phyloP scores from a whole-genome alignment of 2,888 invertebrate species.

The Dryobota labecula region DNA sequence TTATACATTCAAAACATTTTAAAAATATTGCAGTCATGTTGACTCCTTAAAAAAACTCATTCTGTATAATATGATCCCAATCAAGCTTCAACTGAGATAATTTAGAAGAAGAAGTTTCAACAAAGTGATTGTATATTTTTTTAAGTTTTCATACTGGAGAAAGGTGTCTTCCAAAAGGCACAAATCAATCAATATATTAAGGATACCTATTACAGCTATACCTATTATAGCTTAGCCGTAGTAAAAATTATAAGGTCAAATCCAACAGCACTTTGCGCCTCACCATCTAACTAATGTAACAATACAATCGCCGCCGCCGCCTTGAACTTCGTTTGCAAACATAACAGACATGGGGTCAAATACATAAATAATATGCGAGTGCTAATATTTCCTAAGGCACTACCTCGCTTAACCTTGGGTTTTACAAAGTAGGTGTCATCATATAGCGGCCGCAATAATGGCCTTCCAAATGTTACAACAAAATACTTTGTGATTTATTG shows the following conservation, averaged over 20 bases:
- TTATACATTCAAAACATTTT: background rate
- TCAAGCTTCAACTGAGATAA: background rate
- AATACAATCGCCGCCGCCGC: constrained; percentile 4
- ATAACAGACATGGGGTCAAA: constrained; percentile 8
- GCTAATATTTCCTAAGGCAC: background rate
- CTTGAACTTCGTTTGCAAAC: constrained; percentile 10
- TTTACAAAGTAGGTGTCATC: background rate
- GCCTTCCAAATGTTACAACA: too few relatives aligned
- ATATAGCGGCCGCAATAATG: background rate
- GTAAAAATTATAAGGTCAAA: background rate
- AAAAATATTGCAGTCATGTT: background rate
- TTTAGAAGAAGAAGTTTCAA: background rate
- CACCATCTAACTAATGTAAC: too few relatives aligned
- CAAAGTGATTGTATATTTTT: background rate
- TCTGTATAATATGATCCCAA: constrained; percentile 12
- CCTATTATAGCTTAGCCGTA: background rate
- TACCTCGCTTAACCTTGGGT: background rate
- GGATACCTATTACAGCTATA: too few relatives aligned
- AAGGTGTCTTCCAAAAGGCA: background rate
- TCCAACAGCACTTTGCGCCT: background rate
- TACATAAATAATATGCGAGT: constrained; percentile 1
- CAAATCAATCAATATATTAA: background rate
- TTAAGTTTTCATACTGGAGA: too few relatives aligned
- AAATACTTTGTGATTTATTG: too few relatives aligned
- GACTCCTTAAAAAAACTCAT: background rate